phyloP scores from a whole-genome alignment of 2,888 invertebrate species.

The Pammene aurita region DNA sequence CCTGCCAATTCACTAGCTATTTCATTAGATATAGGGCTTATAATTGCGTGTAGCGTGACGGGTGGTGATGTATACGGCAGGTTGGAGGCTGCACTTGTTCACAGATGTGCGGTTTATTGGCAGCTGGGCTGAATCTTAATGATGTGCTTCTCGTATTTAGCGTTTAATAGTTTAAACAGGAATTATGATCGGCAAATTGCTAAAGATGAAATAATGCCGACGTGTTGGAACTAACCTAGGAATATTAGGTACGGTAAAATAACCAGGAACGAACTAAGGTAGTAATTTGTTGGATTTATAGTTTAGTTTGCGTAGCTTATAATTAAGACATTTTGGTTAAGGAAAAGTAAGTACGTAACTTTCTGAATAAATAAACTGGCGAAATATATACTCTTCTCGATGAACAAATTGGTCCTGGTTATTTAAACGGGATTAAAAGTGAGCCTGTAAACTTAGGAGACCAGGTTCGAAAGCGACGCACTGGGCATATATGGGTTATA shows the following conservation, averaged over 20 bases:
- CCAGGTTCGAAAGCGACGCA: no score
- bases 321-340: no score
- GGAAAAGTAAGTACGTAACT: no score
- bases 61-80: slow-evolving; percentile 31
- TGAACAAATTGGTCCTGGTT: no score
- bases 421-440: no score
- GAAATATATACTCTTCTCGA: no score
- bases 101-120: slow-evolving; percentile 35
- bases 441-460: no score
- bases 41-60: slow-evolving; percentile 27
- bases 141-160: slow-evolving; percentile 30
- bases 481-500: no score
- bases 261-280: not conserved
- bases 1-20: slow-evolving; percentile 24
- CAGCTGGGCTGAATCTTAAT: slow-evolving; percentile 38
- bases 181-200: slow-evolving; percentile 38
- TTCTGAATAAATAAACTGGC: no score
- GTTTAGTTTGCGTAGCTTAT: not conserved
- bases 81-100: slow-evolving; percentile 36
- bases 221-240: not conserved
- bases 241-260: slow-evolving; percentile 2
- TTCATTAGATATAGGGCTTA: slow-evolving; percentile 21
- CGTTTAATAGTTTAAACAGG: slow-evolving; percentile 21
- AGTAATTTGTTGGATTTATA: not conserved
- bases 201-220: slow-evolving; percentile 28